Evolutionary conservation across 2,888 invertebrate species (phyloP).

Genomic region (Trachelus troglodyta): DNA sequence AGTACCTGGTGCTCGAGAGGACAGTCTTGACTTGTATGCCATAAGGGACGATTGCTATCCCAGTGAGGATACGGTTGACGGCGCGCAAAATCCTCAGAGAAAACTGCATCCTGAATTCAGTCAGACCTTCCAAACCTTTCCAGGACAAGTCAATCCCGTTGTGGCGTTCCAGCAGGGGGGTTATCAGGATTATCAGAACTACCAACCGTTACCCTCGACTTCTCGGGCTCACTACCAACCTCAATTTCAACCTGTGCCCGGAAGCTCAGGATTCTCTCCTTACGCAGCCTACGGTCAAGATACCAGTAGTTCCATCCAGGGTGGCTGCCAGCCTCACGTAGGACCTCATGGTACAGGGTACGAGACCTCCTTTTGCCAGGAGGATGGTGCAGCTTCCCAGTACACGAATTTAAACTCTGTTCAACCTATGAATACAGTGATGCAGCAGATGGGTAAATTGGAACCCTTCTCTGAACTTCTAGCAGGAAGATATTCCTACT

Average conservation of each 20-base stretch:
- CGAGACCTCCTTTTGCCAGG: slow-evolving; percentile 54
- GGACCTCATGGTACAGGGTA: slow-evolving; percentile 36
- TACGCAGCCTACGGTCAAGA: slow-evolving; percentile 50
- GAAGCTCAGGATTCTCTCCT: slow-evolving; percentile 45
- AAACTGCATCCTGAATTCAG: slow-evolving; percentile 66
- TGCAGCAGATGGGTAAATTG: slow-evolving; percentile 71
- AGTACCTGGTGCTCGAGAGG: slow-evolving; percentile 66
- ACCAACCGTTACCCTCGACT: slow-evolving; percentile 55
- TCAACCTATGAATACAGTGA: slow-evolving; percentile 59
- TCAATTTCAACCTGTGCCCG: slow-evolving; percentile 40
- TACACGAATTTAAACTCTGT: slow-evolving; percentile 78
- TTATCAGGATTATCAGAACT: slow-evolving; percentile 41
- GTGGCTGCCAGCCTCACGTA: slow-evolving; percentile 13
- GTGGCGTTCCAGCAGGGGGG: slow-evolving; percentile 38
- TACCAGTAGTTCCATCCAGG: slow-evolving; percentile 14
- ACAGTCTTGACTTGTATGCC: slow-evolving; percentile 72
- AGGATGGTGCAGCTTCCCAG: slow-evolving; percentile 69
- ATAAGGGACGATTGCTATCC: slow-evolving; percentile 73
- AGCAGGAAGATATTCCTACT: slow-evolving; percentile 70
- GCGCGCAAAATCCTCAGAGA: slow-evolving; percentile 59
- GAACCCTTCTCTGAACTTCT: slow-evolving; percentile 77
- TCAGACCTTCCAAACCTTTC: slow-evolving; percentile 58
- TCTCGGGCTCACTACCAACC: slow-evolving; percentile 52
- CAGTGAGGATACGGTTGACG: slow-evolving; percentile 68
- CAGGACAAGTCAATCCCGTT: slow-evolving; percentile 32